Evolutionary conservation across 2,113 vertebrate species (phyloP).

Genomic region (Lontra canadensis): DNA sequence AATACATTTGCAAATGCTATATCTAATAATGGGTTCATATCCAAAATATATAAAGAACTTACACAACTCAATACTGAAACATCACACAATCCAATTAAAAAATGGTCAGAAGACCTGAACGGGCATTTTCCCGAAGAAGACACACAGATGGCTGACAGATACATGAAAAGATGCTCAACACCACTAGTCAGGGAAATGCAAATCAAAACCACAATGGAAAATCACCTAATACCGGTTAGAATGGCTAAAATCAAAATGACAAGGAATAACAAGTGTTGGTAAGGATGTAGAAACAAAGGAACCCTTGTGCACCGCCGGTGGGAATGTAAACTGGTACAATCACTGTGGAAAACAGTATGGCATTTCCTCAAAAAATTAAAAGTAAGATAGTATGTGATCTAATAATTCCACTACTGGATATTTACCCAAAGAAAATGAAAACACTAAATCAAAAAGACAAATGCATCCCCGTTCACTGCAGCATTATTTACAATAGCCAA

Average conservation of each 20-base stretch:
- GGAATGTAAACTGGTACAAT: background rate
- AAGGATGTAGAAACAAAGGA: background rate
- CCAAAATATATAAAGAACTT: background rate
- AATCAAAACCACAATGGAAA: background rate
- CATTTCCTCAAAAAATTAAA: background rate
- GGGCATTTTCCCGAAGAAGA: background rate
- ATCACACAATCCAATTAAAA: background rate
- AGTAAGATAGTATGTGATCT: background rate
- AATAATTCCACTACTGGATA: background rate
- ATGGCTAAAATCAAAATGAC: background rate
- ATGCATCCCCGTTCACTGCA: background rate
- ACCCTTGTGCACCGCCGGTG: background rate
- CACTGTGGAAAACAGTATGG: background rate
- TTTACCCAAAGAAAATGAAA: background rate
- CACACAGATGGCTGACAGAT: background rate
- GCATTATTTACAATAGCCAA: background rate
- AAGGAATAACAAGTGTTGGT: background rate
- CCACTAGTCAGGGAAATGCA: background rate
- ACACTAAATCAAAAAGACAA: background rate
- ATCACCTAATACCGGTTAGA: background rate
- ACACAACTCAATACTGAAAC: background rate
- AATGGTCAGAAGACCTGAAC: background rate
- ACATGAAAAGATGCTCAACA: background rate
- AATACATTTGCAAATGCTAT: background rate
- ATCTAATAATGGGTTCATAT: background rate